phyloP scores from a whole-genome alignment of 2,113 vertebrate species.

The Hydrochoerus hydrochaeris region DNA sequence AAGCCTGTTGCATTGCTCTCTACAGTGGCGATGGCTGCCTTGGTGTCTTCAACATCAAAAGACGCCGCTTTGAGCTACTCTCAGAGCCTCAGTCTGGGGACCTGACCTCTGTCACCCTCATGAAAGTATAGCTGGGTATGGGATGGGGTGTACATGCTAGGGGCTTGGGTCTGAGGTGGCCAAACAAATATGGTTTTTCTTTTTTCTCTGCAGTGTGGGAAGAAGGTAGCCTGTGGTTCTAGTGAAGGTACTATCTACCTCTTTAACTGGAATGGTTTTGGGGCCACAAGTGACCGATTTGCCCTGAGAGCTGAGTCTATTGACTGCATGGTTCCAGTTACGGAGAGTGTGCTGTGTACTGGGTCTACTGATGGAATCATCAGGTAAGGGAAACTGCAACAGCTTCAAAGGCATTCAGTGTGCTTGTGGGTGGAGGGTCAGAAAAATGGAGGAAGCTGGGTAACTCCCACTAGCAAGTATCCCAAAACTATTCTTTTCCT shows the following conservation, averaged over 20 bases:
- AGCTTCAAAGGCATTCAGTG: not conserved
- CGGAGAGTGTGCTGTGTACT: constrained; percentile 92
- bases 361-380: constrained; percentile 95
- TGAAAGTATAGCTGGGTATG: constrained; percentile 88
- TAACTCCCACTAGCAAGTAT: not conserved
- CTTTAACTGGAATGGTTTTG: constrained; percentile 98
- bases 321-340: constrained; percentile 93
- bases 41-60: constrained; percentile 94
- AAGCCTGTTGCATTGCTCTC: not conserved
- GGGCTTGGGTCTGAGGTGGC: fast-evolving
- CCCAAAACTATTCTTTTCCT: not conserved
- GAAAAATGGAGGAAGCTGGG: not conserved
- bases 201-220: constrained; percentile 86
- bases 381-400: constrained; percentile 86
- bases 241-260: constrained; percentile 95
- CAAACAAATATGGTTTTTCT: not conserved
- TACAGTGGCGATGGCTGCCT: constrained; percentile 95
- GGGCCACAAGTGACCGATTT: constrained; percentile 96
- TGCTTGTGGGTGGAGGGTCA: not conserved
- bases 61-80: constrained; percentile 93
- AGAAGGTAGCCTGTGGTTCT: constrained; percentile 95
- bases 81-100: constrained; percentile 95
- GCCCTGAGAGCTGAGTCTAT: constrained; percentile 93
- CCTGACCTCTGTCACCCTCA: constrained; percentile 91
- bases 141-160: not conserved